Conservation (phyloP, 2,797 vertebrate genomes). For the Pipistrellus pygmaeus region DNA sequence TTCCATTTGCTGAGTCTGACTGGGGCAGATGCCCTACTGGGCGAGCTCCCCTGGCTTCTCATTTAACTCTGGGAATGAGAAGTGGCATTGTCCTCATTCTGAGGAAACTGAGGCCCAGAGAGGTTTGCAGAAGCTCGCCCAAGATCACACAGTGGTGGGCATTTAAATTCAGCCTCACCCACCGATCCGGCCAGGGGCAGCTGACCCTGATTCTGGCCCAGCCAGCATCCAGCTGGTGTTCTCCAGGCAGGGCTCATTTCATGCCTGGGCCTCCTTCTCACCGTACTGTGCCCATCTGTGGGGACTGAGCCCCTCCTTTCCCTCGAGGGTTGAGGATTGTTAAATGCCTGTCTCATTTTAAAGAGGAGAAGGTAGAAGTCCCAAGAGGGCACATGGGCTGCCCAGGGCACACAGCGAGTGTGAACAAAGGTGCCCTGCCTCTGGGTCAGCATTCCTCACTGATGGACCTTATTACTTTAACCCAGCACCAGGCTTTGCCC, state of each 20-base stretch:
- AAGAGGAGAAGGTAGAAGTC: neutral
- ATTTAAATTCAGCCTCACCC: neutral
- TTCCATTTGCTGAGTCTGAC: neutral
- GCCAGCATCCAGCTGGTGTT: accelerated
- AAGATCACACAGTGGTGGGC: neutral
- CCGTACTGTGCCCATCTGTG: neutral
- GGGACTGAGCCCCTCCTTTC: neutral
- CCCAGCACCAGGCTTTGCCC: neutral
- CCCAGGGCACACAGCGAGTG: neutral
- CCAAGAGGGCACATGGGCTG: neutral
- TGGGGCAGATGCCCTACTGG: accelerated
- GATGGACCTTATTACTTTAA: neutral
- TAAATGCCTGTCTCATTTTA: neutral
- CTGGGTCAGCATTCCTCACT: neutral
- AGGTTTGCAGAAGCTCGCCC: neutral
- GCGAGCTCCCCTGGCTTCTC: neutral
- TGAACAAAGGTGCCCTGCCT: neutral
- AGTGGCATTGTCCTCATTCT: neutral
- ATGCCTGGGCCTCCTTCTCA: neutral
- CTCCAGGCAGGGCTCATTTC: neutral
- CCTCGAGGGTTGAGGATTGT: neutral
- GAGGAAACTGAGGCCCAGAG: neutral
- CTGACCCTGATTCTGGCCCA: neutral
- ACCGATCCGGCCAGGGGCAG: too few relatives aligned
- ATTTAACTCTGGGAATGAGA: neutral